Base-by-base conservation (phyloP, 1,140 invertebrate species). In the Drosophila navojoa region DNA sequence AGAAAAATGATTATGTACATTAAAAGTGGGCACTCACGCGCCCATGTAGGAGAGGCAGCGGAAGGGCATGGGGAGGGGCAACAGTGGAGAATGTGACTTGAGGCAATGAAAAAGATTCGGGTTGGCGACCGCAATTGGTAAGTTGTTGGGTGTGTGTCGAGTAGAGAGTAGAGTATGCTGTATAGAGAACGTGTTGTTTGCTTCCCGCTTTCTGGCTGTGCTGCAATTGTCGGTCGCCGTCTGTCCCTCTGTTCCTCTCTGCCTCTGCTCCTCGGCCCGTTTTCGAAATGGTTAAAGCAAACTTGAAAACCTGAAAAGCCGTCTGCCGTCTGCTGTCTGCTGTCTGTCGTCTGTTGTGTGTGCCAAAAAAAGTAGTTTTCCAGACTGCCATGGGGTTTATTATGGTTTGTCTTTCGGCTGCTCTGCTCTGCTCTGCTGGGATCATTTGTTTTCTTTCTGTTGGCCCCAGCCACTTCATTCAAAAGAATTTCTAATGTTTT, bases 401-500 rank as follows among this genome's bases (percentile, higher is more conserved):
- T 68, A 57, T 58, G 42, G 42, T 5, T 81, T 70, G 45, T 79
- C 64, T 73, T 59, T 69, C 69, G 42, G 42, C 0, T 44, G 61
- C 52, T 29, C 38, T 57, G 44, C 52, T 29, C 38, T 57, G 44
- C 54, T 57, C 63, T 45, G 42, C 42, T 73, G 66, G 66, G 67
- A 69, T 52, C 66, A 62, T 82, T 76, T 74, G 49, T 81, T 71
- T 53, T 75, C 47, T 73, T 71, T 54, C 47, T 60, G 62, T 57
- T 32, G 55, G 42, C 42, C 47, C 25, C 27, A 16, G 62, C 67
- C 50, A 44, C 25, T 54, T 45, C 54, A 49, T 59, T 50, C 29
- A 45, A 42, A 70, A 89, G 82, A 87, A 89, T 86, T 79, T 87
- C 82, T 87, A 87, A 79, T 82, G 72, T 60, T 76, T 85, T 76